These are phyloP conservation scores for Acanthornis magna DNA, from an alignment of 2,797 vertebrate genomes.

Conservation along the genomic window DNA sequence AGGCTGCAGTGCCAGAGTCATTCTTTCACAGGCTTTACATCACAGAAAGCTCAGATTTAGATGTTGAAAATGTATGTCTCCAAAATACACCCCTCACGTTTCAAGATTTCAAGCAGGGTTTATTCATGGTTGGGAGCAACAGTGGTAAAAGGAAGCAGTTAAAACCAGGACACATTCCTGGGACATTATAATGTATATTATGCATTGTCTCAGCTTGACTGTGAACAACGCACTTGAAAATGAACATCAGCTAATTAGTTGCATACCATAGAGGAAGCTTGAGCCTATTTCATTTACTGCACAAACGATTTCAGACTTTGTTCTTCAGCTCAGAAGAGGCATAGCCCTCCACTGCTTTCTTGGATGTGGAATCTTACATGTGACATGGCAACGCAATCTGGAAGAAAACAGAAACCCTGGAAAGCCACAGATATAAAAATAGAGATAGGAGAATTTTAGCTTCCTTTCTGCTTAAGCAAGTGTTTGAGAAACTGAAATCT, in stretches of 20 bases:
- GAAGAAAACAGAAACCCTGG: conserved; percentile 46
- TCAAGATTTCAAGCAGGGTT: conserved; percentile 21
- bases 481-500: conserved; percentile 43
- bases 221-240: conserved; percentile 47
- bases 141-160: conserved; percentile 20
- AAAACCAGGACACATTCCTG: conserved; percentile 49
- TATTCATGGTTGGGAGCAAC: conserved; percentile 16
- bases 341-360: background rate
- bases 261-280: conserved; percentile 30
- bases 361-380: background rate
- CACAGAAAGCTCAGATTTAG: background rate
- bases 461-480: conserved; percentile 34
- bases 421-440: conserved; percentile 42
- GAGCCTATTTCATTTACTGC: conserved; percentile 48
- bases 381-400: conserved; percentile 5
- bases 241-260: conserved; percentile 61
- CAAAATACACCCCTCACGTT: conserved; percentile 6
- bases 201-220: conserved; percentile 56
- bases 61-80: background rate
- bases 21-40: conserved; percentile 10
- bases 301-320: conserved; percentile 39
- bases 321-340: conserved; percentile 3
- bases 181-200: conserved; percentile 47
- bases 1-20: background rate
- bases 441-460: conserved; percentile 39